Base-by-base conservation (phyloP, 2,888 invertebrate species). In the Mythimna ferrago region DNA sequence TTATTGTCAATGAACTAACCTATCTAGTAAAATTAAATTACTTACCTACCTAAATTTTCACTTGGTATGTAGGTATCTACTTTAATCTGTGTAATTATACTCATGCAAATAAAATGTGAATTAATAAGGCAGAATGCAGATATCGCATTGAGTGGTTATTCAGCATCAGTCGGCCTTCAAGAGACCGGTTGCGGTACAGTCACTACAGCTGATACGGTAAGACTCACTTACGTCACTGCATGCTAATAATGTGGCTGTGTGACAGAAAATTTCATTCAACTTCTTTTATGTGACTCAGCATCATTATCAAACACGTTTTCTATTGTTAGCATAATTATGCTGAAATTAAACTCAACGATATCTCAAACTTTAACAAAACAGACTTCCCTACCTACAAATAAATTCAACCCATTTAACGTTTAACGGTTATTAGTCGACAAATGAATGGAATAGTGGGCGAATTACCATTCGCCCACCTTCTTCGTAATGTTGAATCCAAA, bases 161-260 rank as follows among this genome's bases (percentile, higher is more conserved):
- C 77, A 75, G 74, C 78, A 77, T 79, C 75, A 81, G 56, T 72
- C 73, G 89, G 87, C 88, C 89, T 89, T 88, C 89, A 70, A 68
- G 72, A 80, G 80, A 89, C 88, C 88, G 87, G 89, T 86, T 81
- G 81, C 78, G 61, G 80, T 77, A 83, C 88, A 85, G 84, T 88
- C 87, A 86, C 85, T 88, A 83, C 87, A 86, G 85, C 82, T 84
- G 83, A 87, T 86, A 88, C 81, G 80, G 78, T 80, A 82, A 85
- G 82, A 80, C 70, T 64, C 68, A 70, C 76, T 87, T 81, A 88
- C 89, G 88, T 89, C 87, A 88, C 80, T 78, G 65, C 74, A 81
- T 86, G 83, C 78, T 84, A 84, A 85, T 85, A 83, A 84, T 68
- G 78, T 75, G 78, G 70, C 76, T 76, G 73, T 67, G 81, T 80